Base-by-base conservation (phyloP, 2,113 vertebrate genomes). In the Alaudala cheleensis region DNA sequence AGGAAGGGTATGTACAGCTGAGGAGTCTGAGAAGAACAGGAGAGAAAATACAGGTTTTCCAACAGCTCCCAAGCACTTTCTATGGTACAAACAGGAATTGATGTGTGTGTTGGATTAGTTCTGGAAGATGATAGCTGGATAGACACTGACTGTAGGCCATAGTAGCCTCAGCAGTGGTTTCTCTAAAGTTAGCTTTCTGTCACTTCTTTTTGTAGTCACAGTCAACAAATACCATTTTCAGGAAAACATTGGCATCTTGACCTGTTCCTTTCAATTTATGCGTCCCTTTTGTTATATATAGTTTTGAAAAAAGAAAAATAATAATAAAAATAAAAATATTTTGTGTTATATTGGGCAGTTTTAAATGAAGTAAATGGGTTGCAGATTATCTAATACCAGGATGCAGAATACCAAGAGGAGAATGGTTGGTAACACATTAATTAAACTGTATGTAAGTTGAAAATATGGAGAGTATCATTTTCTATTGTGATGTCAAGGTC, bases 111-210 rank as follows among this genome's bases (percentile, higher is more conserved):
- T 69, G 50, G 62, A 29, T 77, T 33, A 61, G 53, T 77, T 78
- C n/a, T 86, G 67, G 49, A 80, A 66, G 39, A n/a, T 12, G 33
- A 9, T 26, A 49, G 25, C 23, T 81, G 50, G 24, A 20, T 53
- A 8, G 49, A 5, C 53, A 19, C 6, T 0, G 1, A 8, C 21
- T 31, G 3, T 19, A 37, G 23, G 37, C 23, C 7, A 7, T 31
- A 54, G 39, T 31, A 54, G 39, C 16, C 3, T 76, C 26, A 50
- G 44, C 1, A 1, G 3, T 45, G 10, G 7, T 67, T 66, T 69
- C n/a, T 76, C 21, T 72, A 24, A 24, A 73, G 37, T 49, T 28
- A 80, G 10, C 10, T 20, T 28, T 47, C 1, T 2, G 1, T 39
- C 23, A 31, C 16, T 76, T 71, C 6, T 39, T 79, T 70, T 58